Evolutionary conservation across 2,888 invertebrate species (phyloP), one percentile per base, ranked within the genome.

Genomic region (Nemoura dubitans): DNA sequence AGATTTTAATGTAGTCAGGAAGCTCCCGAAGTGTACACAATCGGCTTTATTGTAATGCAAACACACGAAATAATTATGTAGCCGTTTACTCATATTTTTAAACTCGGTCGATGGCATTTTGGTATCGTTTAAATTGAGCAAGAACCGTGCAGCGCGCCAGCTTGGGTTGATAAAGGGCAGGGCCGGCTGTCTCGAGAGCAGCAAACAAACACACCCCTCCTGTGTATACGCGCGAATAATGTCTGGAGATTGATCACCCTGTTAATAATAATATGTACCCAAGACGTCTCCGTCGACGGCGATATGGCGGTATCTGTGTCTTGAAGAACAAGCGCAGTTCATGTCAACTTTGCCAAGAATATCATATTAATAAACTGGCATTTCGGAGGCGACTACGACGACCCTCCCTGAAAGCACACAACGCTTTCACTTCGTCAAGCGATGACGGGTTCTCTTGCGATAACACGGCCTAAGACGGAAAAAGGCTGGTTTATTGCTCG

Each of bases 241-340:
- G 26, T 26, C 26, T 25, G 21, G 14, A 27, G 78, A 78, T 78
- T 78, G 78, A 78, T 78, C 78, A 78, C 78, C 26, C 28, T 10
- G 78, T 78, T 78, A 78, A 78, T 78, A 78, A 78, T 78, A 78
- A 26, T 78, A 78, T 78, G 78, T 78, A 78, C 78, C n/a, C 78
- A 78, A 28, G 26, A 78, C 78, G 28, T 21, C 16, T 7, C 59
- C 21, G 59, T 36, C 59, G 59, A 59, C 16, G 59, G 59, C 59
- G 59, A 59, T 10, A 59, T 21, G 21, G 59, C 59, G 59, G 59
- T 59, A 14, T 59, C 59, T 21, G 59, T 59, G 59, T 59, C 59
- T 59, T 1, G 14, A 59, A 59, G 59, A 16, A 59, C 59, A 59
- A 59, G 59, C 59, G 36, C 16, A 59, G 59, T 21, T 59, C 59